A percentile compares a stretch with the other conserved stretches of the same genome.
phyloP scores from a whole-genome alignment of 2,888 invertebrate species.

The Zygogramma bicolorata region DNA sequence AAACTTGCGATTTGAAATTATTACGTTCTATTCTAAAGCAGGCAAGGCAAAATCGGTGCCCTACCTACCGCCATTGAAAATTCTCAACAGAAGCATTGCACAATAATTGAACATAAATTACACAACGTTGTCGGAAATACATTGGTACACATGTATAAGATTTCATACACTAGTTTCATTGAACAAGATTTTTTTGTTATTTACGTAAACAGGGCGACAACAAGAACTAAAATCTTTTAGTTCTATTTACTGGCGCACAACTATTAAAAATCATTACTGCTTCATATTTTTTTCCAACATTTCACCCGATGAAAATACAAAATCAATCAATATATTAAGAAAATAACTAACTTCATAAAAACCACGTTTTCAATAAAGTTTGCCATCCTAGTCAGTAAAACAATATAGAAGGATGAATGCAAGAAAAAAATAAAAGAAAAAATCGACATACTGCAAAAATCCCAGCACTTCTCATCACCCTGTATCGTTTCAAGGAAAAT shows the following conservation, averaged over 20 bases:
- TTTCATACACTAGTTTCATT: conserved; percentile 38
- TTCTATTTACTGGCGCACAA: background rate
- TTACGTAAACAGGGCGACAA: conserved; percentile 6
- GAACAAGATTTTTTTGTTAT: conserved; percentile 29
- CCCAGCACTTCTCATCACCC: conserved; percentile 9
- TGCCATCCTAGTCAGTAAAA: background rate
- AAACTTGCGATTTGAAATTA: background rate
- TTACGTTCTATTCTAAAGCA: background rate
- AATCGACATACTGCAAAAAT: background rate
- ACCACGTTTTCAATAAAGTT: background rate
- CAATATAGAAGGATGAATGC: background rate
- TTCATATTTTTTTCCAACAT: no score
- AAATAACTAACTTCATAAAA: background rate
- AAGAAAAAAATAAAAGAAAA: background rate
- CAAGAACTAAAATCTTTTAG: background rate
- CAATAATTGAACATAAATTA: background rate
- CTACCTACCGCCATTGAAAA: background rate
- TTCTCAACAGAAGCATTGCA: conserved; percentile 13
- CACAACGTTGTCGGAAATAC: background rate
- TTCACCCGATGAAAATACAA: background rate
- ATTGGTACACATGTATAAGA: conserved; percentile 50
- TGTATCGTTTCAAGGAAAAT: conserved; percentile 23
- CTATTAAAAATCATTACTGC: no score
- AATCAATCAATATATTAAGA: background rate
- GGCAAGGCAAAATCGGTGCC: background rate